Evolutionary conservation across 2,113 vertebrate genomes (phyloP), one percentile per base, ranked within the genome.

Genomic region (Boulengeromyrus knoepffleri): DNA sequence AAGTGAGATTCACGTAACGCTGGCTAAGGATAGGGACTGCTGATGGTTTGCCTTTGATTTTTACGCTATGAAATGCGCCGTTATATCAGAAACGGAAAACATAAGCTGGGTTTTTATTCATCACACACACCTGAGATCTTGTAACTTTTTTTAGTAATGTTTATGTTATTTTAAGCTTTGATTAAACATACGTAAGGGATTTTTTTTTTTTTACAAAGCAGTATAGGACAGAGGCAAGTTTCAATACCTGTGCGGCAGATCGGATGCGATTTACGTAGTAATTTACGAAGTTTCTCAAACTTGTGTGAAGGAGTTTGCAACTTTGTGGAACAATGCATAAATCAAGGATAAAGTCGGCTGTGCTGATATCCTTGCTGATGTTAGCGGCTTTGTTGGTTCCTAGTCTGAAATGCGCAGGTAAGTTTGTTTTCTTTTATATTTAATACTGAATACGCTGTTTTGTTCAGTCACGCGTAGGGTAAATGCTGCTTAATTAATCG

Each of bases 351-450:
- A 90, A 90, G 7, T 9, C 17, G 27, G 87, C 5, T 90, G 90
- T 93, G 27, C 93, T 93, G 91, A 46, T 62, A 49, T 0, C 84
- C 47, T 45, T 87, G 52, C 42, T 90, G 56, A 70, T 95, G 12
- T 86, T 94, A 92, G 88, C 93, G 80, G 39, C 94, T 47, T 24
- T 94, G 62, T 74, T 92, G 42, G 47, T 90, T 88, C 91, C 92
- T 24, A 52, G 12, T 8, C 36, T 90, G 80, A 92, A 89, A 91
- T 92, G 91, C 86, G 21, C 93, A 91, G 95, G 96, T 96, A 91
- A 94, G 90, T 42, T 91, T 89, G 17, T 66, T 80, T 58, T 56
- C 31, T n/a, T 70, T 89, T 89, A 36, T 31, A 2, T 74, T 50
- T 62, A 6, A 42, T 66, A 21, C 5, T 50, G n/a, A 66, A 53